Evolutionary conservation across 2,797 vertebrate genomes (phyloP).

Genomic region (Propithecus deckenii): DNA sequence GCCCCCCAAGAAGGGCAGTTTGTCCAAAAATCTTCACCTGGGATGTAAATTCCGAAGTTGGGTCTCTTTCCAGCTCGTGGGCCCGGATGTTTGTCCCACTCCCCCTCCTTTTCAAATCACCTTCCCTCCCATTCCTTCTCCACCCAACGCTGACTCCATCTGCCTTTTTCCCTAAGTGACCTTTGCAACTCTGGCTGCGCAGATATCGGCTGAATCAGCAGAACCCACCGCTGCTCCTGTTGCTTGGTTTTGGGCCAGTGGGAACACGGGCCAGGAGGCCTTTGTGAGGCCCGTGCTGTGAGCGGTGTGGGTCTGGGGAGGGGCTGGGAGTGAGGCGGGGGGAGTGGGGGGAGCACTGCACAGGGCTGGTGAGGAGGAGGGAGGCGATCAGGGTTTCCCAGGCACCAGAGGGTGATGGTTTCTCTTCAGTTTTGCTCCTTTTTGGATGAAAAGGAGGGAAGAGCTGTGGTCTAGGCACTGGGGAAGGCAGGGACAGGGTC

Average conservation of each 20-base stretch:
- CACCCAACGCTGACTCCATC: not conserved
- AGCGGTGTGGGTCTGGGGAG: not conserved
- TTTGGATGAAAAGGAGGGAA: not conserved
- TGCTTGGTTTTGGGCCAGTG: not conserved
- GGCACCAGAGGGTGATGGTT: not conserved
- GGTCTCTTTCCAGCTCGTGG: not conserved
- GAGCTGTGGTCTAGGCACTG: not conserved
- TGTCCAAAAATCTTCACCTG: not conserved
- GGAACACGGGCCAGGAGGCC: not conserved
- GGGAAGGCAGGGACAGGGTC: not conserved
- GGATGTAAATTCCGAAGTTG: not conserved
- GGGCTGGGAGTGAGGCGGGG: not conserved
- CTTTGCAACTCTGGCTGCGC: not conserved
- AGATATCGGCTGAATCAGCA: constrained; percentile 62
- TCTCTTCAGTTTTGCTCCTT: not conserved
- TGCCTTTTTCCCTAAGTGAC: not conserved
- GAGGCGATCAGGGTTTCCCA: not conserved
- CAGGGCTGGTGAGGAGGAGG: not conserved
- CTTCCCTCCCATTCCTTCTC: not conserved
- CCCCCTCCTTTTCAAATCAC: not conserved
- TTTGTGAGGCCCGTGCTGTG: not conserved
- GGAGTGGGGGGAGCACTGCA: not conserved
- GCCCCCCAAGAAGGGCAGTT: not conserved
- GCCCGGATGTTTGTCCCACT: not conserved
- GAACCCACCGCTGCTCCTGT: not conserved